phyloP scores from a whole-genome alignment of 2,888 invertebrate genomes.

The Macrosiphum euphorbiae region DNA sequence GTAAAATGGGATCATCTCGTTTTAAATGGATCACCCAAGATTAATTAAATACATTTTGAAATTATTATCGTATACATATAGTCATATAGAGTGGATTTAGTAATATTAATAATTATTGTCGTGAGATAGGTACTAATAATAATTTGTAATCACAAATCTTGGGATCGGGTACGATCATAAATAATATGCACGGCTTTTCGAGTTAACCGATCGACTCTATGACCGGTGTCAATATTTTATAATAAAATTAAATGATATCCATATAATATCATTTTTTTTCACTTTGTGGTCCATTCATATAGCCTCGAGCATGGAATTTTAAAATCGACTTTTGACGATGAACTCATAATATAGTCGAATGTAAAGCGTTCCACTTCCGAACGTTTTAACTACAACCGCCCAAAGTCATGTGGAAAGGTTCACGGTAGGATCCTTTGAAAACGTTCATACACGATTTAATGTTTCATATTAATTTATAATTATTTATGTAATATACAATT shows the following conservation, averaged over 20 bases:
- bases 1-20: too few relatives aligned
- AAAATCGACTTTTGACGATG: not conserved
- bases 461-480: not conserved
- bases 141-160: not conserved
- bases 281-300: not conserved
- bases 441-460: not conserved
- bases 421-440: not conserved
- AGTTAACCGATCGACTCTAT: not conserved
- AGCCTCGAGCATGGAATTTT: not conserved
- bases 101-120: not conserved
- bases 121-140: not conserved
- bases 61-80: not conserved
- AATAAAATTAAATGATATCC: not conserved
- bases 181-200: not conserved
- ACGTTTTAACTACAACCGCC: not conserved
- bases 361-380: not conserved
- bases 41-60: too few relatives aligned
- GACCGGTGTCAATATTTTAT: not conserved
- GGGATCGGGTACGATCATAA: not conserved
- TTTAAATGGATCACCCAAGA: too few relatives aligned
- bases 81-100: not conserved
- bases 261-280: not conserved
- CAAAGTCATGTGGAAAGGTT: not conserved
- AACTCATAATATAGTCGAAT: not conserved
- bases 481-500: not conserved